Base-by-base conservation (phyloP, 2,888 invertebrate species). In the Ditula angustiorana region DNA sequence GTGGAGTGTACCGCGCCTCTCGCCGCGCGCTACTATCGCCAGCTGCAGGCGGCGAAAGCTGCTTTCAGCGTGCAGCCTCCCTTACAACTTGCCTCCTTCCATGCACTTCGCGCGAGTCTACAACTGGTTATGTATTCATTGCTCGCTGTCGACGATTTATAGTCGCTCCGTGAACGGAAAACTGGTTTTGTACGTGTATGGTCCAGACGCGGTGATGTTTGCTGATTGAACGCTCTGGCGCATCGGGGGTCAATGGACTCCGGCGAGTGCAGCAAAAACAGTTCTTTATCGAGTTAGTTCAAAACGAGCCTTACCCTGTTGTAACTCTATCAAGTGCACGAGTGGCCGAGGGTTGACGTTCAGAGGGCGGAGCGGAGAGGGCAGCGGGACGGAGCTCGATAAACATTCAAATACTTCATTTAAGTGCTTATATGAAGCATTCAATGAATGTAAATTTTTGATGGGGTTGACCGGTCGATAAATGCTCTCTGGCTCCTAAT, bases 21-120 rank as follows among this genome's bases (percentile, higher is more conserved):
- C n/a, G n/a, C n/a, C n/a, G n/a, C n/a, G n/a, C n/a, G n/a, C n/a
- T 8, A n/a, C n/a, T n/a, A 11, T 11, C 49, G 52, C 30, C 33
- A n/a, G 53, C 53, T 35, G 35, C 53, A 13, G 53, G 35, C 53
- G 23, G n/a, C n/a, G 35, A 53, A 23, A 35, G 35, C 52, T 7
- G 13, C 33, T 35, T 23, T 23, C 33, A 10, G 33, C 24, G 11
- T 7, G 21, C 50, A 44, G 11, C 53, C 35, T 8, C 52, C 13
- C 23, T 23, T 23, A 13, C n/a, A 35, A 35, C 35, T 11, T n/a
- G 23, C 23, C 1, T 24, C 10, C 4, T 35, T 19, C 23, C 11
- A 10, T 8, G 21, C 13, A 8, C 8, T 19, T 37, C 10, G 21
- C 7, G 28, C 49, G 49, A 49, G 11, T 5, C 4, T 13, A 33